These are phyloP conservation scores for Zosterops japonicus DNA, from an alignment of 2,113 vertebrate genomes.

Conservation along the genomic window DNA sequence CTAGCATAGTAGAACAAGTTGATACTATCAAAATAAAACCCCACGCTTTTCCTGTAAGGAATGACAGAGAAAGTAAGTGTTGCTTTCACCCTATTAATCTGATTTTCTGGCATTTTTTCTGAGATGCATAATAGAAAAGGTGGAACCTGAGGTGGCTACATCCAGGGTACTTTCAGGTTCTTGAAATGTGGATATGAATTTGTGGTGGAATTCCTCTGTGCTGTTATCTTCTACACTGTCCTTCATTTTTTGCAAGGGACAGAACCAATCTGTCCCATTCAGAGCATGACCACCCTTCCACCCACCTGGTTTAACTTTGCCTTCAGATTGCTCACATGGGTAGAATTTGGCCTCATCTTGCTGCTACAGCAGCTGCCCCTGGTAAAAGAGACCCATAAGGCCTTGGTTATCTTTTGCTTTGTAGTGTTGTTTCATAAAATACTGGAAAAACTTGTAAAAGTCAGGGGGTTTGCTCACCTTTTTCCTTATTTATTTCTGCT, in stretches of 20 bases:
- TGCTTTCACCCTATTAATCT: neutral
- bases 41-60: neutral
- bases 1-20: neutral
- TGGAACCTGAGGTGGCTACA: neutral
- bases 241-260: neutral
- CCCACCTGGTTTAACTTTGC: neutral
- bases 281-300: neutral
- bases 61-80: rapidly evolving
- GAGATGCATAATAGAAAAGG: neutral
- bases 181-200: neutral
- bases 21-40: neutral
- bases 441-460: neutral
- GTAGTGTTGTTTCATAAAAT: neutral
- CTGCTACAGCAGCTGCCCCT: neutral
- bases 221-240: neutral
- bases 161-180: neutral
- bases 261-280: neutral
- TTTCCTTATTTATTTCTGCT: neutral
- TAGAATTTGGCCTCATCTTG: neutral
- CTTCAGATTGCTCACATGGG: neutral
- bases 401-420: neutral
- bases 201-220: neutral
- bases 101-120: neutral
- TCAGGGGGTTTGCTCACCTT: neutral
- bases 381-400: neutral